Evolutionary conservation across 2,888 invertebrate genomes (phyloP), one percentile per base, ranked within the genome.

Genomic region (Pedicia rivosa): DNA sequence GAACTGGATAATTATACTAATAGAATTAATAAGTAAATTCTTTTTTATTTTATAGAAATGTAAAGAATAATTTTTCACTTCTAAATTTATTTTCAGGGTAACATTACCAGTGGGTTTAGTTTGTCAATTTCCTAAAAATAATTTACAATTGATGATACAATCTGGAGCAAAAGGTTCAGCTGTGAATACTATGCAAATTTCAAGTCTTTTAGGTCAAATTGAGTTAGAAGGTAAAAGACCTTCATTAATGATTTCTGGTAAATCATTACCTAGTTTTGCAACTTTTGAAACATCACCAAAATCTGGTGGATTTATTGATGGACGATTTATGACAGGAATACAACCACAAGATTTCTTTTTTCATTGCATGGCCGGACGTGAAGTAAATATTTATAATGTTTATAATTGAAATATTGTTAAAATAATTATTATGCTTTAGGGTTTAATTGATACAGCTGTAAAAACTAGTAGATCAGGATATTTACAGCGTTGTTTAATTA

Each of bases 301-400:
- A 52, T 87, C 95, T 1, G 94, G 98, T 7, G 98, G 98, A 2
- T 99, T 92, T 54, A 87, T 98, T 37, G 87, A 87, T 47, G 90
- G 91, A 0, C 73, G 98, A 8, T 99, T 98, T 55, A 78, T 97
- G 75, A 95, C 97, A 0, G 98, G 98, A n/a, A 90, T 99, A 48
- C 76, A 84, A 51, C 94, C 95, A 0, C 94, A 92, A 61, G 97
- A 98, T 54, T 94, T 94, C 57, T 98, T 94, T 65, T 97, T 95
- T 64, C 97, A 99, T 69, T 97, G 97, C 54, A 99, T 99, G 97
- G 98, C 98, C 37, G 98, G 98, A 38, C 74, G 98, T 60, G 98
- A 98, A 72, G 88, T 77, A 56, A 51, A 55, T 15, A n/a, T 26
- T 20, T 8, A 4, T 37, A 26, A 15, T 31, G 14, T 32, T 34